phyloP scores from a whole-genome alignment of 2,888 invertebrate genomes.

The Phragmatobia fuliginosa region DNA sequence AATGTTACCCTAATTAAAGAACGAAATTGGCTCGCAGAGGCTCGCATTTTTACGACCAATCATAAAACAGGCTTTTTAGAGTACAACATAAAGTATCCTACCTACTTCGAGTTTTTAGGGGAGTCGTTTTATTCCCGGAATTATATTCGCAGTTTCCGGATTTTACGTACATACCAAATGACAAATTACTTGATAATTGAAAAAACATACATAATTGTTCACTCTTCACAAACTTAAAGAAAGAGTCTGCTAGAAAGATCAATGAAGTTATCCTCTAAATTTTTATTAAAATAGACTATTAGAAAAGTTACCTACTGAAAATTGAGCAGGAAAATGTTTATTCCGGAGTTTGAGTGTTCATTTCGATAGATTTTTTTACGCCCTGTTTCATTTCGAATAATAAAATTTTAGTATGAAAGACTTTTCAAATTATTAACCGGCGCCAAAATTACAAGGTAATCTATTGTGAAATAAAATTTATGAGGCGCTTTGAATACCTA shows the following conservation, averaged over 20 bases:
- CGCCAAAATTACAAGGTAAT: slow-evolving; percentile 4
- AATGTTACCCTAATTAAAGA: slow-evolving; percentile 79
- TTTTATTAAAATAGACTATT: no score
- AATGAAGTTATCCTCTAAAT: neutral
- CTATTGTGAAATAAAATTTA: slow-evolving; percentile 40
- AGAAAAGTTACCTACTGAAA: no score
- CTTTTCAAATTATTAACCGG: slow-evolving; percentile 15
- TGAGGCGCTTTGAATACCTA: slow-evolving; percentile 35
- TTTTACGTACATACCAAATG: slow-evolving; percentile 58
- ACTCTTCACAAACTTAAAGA: slow-evolving; percentile 11
- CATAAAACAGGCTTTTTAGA: slow-evolving; percentile 80
- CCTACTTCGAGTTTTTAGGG: slow-evolving; percentile 68
- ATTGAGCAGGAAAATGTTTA: neutral
- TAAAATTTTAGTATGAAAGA: slow-evolving; percentile 4
- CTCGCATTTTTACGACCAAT: slow-evolving; percentile 78
- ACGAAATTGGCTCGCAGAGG: slow-evolving; percentile 75
- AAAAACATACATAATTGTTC: slow-evolving; percentile 27
- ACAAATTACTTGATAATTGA: slow-evolving; percentile 50
- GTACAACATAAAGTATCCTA: slow-evolving; percentile 73
- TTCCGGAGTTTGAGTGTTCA: neutral
- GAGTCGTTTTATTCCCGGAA: slow-evolving; percentile 68
- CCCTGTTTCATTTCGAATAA: slow-evolving; percentile 1
- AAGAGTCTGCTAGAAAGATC: slow-evolving; percentile 12
- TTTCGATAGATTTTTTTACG: neutral
- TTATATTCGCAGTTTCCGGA: slow-evolving; percentile 67